These are phyloP conservation scores for Tachysurus vachellii DNA, from an alignment of 2,113 vertebrate species.

Conservation along the genomic window DNA sequence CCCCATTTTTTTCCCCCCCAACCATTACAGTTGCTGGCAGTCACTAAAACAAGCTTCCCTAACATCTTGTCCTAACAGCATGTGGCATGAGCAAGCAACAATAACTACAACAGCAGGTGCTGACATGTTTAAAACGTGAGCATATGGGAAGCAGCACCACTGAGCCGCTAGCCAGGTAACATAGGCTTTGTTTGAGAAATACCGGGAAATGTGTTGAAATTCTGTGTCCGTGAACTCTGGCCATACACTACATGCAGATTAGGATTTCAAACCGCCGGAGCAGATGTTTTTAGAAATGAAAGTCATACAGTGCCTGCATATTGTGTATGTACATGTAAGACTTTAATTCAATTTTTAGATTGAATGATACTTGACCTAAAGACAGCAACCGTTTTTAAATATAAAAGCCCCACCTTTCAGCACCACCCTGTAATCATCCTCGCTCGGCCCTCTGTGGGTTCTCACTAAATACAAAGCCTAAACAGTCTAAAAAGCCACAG, in stretches of 20 bases:
- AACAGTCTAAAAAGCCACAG: not conserved
- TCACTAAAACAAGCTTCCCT: not conserved
- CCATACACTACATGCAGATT: too few relatives aligned
- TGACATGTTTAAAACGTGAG: not conserved
- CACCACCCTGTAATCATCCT: constrained; percentile 6
- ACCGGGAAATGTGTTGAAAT: not conserved
- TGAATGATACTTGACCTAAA: not conserved
- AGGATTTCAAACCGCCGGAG: not conserved
- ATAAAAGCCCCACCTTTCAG: not conserved
- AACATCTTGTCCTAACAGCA: constrained; percentile 3
- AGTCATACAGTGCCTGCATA: not conserved
- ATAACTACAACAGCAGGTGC: constrained; percentile 11
- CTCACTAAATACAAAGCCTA: not conserved
- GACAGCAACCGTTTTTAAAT: not conserved
- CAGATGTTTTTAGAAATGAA: not conserved
- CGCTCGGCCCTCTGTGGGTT: not conserved
- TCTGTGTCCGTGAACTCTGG: not conserved
- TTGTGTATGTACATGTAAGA: not conserved
- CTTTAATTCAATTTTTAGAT: not conserved
- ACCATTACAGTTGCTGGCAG: not conserved
- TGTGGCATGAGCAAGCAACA: not conserved
- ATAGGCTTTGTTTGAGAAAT: not conserved
- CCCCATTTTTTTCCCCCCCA: not conserved
- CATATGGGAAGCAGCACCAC: not conserved
- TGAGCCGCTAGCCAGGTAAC: not conserved